Evolutionary conservation across 2,797 vertebrate species (phyloP), one percentile per base, ranked within the genome.

Genomic region (Simalia tracyae): DNA sequence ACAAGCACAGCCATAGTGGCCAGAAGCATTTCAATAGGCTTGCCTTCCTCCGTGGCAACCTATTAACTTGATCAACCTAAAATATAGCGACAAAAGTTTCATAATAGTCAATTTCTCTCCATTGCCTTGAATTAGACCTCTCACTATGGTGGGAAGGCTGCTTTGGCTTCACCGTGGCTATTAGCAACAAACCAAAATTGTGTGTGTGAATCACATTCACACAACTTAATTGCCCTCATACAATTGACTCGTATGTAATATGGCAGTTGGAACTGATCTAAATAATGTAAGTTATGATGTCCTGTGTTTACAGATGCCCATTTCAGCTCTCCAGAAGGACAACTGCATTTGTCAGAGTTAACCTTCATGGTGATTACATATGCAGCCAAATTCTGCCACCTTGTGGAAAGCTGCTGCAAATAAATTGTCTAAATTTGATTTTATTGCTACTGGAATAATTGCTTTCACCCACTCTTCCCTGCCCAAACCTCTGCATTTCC

Each of bases 301-400:
- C 6, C 68, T 84, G 12, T 54, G 28, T 42, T 31, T 91, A 54
- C 84, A 66, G 50, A 36, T 59, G 50, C 31, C 22, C 42, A 85
- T 68, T 15, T 22, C 28, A 17, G 22, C 31, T 72, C 42, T 31
- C 50, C 31, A 28, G 24, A 9, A 22, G 22, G 17, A 57, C n/a
- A 92, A 8, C 28, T 50, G 22, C 12, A 89, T 85, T 86, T 5
- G 2, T 54, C 17, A 59, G 46, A 81, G 24, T 81, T 81, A 81
- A 19, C 8, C 50, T 10, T 28, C 86, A 0, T 7, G 8, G 50
- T 31, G 88, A 87, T 87, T 93, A 93, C 12, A 89, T 84, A 87
- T 28, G 8, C 88, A 94, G 92, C 91, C 93, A 92, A 95, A 95
- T 56, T 94, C 95, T 96, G 95, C 96, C 96, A 96, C 94, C 95